Conservation (phyloP, 1,140 invertebrate genomes). For the Leptinotarsa defecta region DNA sequence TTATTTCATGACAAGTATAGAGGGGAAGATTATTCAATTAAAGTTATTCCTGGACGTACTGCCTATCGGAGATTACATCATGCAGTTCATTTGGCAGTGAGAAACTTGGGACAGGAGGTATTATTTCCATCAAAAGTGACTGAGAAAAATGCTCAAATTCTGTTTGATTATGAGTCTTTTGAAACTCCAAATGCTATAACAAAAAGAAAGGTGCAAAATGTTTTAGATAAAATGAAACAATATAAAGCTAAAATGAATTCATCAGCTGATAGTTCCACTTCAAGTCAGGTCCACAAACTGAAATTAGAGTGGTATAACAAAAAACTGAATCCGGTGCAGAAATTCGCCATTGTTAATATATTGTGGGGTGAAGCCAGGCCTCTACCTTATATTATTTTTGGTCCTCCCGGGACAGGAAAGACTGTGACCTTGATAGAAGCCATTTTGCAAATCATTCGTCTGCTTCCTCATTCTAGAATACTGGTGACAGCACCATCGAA, state of each 20-base stretch:
- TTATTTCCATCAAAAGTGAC: constrained; percentile 49
- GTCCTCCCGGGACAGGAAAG: constrained; percentile 83
- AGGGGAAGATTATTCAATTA: constrained; percentile 52
- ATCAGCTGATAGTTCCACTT: background rate
- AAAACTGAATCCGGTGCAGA: constrained; percentile 69
- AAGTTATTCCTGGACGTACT: constrained; percentile 38
- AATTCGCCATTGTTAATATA: constrained; percentile 69
- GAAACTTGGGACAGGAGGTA: constrained; percentile 45
- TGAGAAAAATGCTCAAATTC: constrained; percentile 45
- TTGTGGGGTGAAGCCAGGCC: constrained; percentile 62
- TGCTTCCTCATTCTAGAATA: constrained; percentile 59
- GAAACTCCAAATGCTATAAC: background rate
- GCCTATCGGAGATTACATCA: constrained; percentile 47
- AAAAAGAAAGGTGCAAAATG: constrained; percentile 19
- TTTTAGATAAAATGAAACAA: background rate
- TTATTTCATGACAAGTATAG: constrained; percentile 52
- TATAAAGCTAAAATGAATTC: background rate
- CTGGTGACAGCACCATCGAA: constrained; percentile 77
- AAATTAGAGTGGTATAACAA: constrained; percentile 63
- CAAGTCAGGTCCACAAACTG: background rate
- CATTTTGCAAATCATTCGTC: constrained; percentile 60
- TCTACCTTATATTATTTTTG: constrained; percentile 77
- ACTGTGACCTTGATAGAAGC: constrained; percentile 78
- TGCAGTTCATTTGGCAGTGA: constrained; percentile 44
- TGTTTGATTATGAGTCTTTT: constrained; percentile 29